Percentiles rank a stretch among this genome's conserved stretches.
These are phyloP conservation scores for Drosophila pallidifrons DNA, from an alignment of 1,140 invertebrate species.

Conservation along the genomic window DNA sequence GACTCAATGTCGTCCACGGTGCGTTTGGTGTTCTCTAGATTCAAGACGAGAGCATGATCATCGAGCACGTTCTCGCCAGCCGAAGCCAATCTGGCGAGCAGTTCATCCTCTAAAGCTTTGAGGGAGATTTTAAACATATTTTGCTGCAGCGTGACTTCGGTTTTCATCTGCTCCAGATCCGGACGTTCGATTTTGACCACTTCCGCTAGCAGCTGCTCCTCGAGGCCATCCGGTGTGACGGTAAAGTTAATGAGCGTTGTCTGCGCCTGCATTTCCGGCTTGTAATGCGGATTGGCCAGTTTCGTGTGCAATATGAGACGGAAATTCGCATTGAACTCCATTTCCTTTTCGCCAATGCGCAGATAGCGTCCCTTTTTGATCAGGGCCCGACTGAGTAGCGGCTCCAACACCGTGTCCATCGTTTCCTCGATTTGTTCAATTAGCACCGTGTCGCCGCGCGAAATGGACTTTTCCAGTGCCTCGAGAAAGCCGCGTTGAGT, in stretches of 20 bases:
- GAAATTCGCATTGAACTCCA: conserved; percentile 94
- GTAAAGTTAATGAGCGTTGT: conserved; percentile 98
- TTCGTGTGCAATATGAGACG: conserved; percentile 97
- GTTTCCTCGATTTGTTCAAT: conserved; percentile 96
- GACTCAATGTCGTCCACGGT: conserved; percentile 96
- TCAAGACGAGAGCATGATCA: conserved; percentile 95
- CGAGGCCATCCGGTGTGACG: conserved; percentile 96
- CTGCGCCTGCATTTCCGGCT: conserved; percentile 98
- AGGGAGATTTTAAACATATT: conserved; percentile 98
- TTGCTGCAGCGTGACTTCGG: conserved; percentile 95
- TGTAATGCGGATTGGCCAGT: conserved; percentile 97
- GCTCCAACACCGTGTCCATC: conserved; percentile 96
- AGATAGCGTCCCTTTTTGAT: conserved; percentile 92
- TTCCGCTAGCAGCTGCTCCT: conserved; percentile 97
- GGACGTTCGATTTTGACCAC: conserved; percentile 97
- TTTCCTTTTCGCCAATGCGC: conserved; percentile 95
- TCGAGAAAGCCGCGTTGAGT: conserved; percentile 94
- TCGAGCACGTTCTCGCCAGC: conserved; percentile 96
- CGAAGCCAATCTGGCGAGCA: conserved; percentile 93
- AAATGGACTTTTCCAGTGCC: conserved; percentile 92
- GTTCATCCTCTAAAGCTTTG: conserved; percentile 95
- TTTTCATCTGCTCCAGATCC: conserved; percentile 92
- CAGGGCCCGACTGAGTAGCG: conserved; percentile 93
- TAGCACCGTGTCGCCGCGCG: conserved; percentile 90
- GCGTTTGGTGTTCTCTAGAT: conserved; percentile 97